Base-by-base conservation (phyloP, 1,140 invertebrate species). In the Cydia splendana region DNA sequence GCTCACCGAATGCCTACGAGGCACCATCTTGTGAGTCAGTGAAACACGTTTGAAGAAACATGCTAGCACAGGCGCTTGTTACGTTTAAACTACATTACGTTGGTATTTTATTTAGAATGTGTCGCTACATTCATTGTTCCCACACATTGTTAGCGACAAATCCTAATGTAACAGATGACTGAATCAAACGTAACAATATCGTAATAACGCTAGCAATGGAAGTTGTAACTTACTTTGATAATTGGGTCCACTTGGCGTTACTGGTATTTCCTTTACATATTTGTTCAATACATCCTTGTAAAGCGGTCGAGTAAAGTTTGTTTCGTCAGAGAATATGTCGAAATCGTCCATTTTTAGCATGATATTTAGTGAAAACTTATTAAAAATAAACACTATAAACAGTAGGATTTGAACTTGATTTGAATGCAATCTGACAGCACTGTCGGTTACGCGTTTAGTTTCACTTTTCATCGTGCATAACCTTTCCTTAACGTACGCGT, bases 271-370 rank as follows among this genome's bases (percentile, higher is more conserved):
- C 53, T 88, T 84, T 1, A 86, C 85, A 80, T 83, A 92, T 74
- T 89, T 89, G 79, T 88, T 87, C 0, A 92, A 77, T 65, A 89
- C 82, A 78, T 89, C 88, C 62, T 87, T 88, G 76, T 84, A 91
- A 13, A 87, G 79, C 4, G 89, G 86, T 67, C 87, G 84, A 0
- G 86, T 87, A 67, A 84, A 90, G 34, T 90, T 84, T 38, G 90
- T 91, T 81, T 91, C 88, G 80, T 92, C 82, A 5, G 88, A 90
- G 81, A 92, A 92, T 45, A 92, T 81, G 84, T 92, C 89, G 73
- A 88, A 92, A 81, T 92, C 91, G 80, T 91, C 91, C 89, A 92
- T 92, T 74, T 74, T 78, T 45, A 67, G 57, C 1, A 7, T 10
- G 20, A 62, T 38, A 62, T 34, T 74, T 62, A 79, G 79, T 65